phyloP scores from a whole-genome alignment of 2,797 vertebrate species.

The Manis pentadactyla region DNA sequence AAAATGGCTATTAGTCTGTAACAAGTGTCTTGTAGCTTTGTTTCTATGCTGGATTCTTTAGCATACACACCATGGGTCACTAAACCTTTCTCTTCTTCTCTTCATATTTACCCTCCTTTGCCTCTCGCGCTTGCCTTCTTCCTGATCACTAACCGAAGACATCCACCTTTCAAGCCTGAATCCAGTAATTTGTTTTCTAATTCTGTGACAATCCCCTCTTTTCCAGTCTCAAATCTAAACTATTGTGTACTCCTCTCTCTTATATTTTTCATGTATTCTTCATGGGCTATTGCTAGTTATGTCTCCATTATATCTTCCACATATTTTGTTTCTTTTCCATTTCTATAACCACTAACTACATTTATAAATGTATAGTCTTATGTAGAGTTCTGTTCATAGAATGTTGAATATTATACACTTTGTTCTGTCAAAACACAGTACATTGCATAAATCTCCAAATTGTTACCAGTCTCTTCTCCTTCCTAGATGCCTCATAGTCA shows the following conservation, averaged over 20 bases:
- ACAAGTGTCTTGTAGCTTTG: neutral
- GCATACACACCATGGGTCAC: accelerated
- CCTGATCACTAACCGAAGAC: neutral
- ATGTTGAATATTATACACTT: neutral
- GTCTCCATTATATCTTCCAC: neutral
- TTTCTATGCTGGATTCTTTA: neutral
- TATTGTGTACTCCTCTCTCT: neutral
- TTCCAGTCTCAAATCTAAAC: neutral
- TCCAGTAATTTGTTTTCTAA: neutral
- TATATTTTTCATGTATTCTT: neutral
- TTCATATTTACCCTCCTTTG: neutral
- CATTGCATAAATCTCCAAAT: neutral
- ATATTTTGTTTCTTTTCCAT: neutral
- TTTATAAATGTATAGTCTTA: neutral
- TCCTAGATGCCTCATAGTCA: no score
- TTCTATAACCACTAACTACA: neutral
- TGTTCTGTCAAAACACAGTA: neutral
- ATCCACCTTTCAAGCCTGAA: neutral
- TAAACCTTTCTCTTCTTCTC: neutral
- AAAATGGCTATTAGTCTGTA: neutral
- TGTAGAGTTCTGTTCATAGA: neutral
- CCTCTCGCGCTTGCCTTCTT: neutral
- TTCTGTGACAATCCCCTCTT: neutral
- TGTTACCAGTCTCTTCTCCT: neutral
- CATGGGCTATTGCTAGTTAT: neutral